These are phyloP conservation scores for Siniperca scherzeri DNA, from an alignment of 2,797 vertebrate species.

Conservation along the genomic window DNA sequence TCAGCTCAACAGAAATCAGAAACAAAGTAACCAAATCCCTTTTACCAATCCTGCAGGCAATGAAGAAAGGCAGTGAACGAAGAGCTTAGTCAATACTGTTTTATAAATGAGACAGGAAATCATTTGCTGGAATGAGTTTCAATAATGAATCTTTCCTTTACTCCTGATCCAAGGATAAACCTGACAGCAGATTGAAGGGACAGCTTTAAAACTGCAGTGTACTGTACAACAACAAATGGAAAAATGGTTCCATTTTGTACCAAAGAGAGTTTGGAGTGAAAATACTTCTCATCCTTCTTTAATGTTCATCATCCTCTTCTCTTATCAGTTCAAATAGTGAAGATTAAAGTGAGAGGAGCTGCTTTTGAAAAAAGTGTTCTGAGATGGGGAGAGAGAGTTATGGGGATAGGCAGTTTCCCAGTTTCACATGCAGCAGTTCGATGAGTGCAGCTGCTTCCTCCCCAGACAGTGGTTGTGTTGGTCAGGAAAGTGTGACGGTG, in stretches of 20 bases:
- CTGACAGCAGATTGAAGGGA: constrained; percentile 39
- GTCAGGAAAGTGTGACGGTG: constrained; percentile 67
- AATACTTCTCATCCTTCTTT: constrained; percentile 4
- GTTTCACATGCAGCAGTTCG: constrained; percentile 60
- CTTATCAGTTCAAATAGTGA: constrained; percentile 41
- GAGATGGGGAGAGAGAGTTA: constrained; percentile 20
- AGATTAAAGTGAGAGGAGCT: constrained; percentile 47
- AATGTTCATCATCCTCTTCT: constrained; percentile 28
- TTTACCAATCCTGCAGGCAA: constrained; percentile 24
- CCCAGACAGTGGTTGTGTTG: constrained; percentile 35
- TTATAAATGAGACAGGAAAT: constrained; percentile 72
- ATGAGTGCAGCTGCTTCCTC: constrained; percentile 59
- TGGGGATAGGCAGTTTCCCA: constrained; percentile 40
- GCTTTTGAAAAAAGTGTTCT: constrained; percentile 13
- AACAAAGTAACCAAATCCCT: not conserved
- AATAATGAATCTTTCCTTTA: constrained; percentile 56
- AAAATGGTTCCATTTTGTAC: constrained; percentile 16
- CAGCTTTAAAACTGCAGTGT: constrained; percentile 50
- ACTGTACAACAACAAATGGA: not conserved
- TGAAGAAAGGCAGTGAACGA: constrained; percentile 23
- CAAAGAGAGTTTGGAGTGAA: constrained; percentile 7
- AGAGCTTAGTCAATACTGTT: constrained; percentile 56
- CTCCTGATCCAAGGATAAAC: constrained; percentile 48
- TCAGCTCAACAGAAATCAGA: not conserved
- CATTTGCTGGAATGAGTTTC: constrained; percentile 64